Evolutionary conservation across 2,888 invertebrate species (phyloP), one percentile per base, ranked within the genome.

Genomic region (Eupsilia transversa): DNA sequence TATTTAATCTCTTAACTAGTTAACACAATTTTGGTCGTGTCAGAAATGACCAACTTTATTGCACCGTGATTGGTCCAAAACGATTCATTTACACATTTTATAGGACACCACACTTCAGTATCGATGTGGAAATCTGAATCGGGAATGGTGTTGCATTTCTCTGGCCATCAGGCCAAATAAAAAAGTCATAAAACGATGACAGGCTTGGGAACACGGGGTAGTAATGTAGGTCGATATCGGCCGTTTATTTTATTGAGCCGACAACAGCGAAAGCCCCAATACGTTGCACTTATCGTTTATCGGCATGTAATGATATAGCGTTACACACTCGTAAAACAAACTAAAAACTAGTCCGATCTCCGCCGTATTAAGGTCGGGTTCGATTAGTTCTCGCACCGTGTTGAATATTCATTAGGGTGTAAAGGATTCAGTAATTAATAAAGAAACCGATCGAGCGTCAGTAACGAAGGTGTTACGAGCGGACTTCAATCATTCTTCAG

Each of bases 161-260:
- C 90, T 89, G 87, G 91, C 92, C 92, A 94, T 93, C 93, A 93
- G 92, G 91, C 91, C 92, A 92, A 95, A 96, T 96, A 95, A 96
- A 96, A 96, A 95, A 94, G 95, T 94, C 93, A 94, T 96, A 96
- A 96, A 96, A 92, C 91, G 92, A 93, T 94, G 94, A 93, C 95
- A 93, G 89, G 94, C 94, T 94, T 95, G 96, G 95, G 96, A 96
- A 96, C 92, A 94, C 91, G 88, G 93, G 92, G 90, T 91, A 86
- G 94, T 93, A 93, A 94, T 93, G 92, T 93, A 92, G 93, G 91
- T 91, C 92, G 93, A 92, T 94, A 93, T 92, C 93, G 88, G 89
- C 88, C 88, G 89, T 88, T 89, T 92, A 92, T 94, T 94, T 94
- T 94, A 94, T 94, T 92, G 92, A 89, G 90, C 93, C 92, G 93